Conservation (phyloP, 2,797 vertebrate species). For the Florisuga fusca region DNA sequence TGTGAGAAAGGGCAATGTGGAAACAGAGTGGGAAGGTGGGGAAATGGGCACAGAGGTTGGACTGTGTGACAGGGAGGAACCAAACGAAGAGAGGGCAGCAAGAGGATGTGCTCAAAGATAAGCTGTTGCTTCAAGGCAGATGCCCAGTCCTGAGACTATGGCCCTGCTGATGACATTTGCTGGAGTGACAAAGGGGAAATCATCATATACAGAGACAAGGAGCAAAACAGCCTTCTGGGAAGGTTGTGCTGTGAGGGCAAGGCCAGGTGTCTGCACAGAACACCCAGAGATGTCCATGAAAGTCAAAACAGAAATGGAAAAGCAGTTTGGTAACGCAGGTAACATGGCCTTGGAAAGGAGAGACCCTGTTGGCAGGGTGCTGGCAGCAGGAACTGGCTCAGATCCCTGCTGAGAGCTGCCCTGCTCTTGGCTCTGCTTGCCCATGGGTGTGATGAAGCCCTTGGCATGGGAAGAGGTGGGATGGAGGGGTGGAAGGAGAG, state of each 20-base stretch:
- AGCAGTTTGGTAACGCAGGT: neutral
- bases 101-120: neutral
- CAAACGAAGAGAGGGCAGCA: neutral
- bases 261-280: neutral
- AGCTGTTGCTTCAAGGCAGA: neutral
- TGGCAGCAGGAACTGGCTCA: accelerated
- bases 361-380: neutral
- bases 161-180: neutral
- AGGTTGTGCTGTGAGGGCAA: neutral
- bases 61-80: neutral
- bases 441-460: accelerated
- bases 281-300: neutral
- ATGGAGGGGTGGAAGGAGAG: neutral
- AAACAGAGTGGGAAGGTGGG: neutral
- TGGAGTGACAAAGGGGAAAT: neutral
- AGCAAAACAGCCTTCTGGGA: neutral
- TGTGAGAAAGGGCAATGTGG: neutral
- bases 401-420: neutral
- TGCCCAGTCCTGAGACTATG: neutral
- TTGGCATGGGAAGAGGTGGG: neutral
- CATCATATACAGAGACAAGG: neutral
- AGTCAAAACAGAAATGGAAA: accelerated
- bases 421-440: neutral
- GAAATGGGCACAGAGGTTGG: neutral
- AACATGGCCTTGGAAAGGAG: accelerated